phyloP scores from a whole-genome alignment of 2,888 invertebrate genomes.

The Ptilodon capucinus region DNA sequence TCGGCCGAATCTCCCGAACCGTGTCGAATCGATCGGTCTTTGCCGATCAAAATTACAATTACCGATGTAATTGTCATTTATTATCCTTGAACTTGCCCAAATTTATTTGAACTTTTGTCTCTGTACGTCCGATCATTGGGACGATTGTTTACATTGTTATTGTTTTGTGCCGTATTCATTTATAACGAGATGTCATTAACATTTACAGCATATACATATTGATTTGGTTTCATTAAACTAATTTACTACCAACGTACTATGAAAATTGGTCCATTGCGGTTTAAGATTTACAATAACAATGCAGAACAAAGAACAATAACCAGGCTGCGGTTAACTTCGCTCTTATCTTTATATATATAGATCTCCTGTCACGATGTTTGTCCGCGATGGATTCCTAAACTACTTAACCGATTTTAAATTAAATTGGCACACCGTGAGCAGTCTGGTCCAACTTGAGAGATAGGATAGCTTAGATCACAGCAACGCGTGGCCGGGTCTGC shows the following conservation, averaged over 20 bases:
- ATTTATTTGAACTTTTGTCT: conserved; percentile 2
- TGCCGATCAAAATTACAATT: conserved; percentile 33
- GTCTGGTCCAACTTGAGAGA: too few species aligned
- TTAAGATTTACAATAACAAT: background rate
- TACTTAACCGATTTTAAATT: too few species aligned
- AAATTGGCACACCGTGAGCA: too few species aligned
- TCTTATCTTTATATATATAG: too few species aligned
- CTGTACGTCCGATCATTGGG: background rate
- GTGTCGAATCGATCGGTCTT: conserved; percentile 50
- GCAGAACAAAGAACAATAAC: background rate
- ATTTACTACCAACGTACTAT: too few species aligned
- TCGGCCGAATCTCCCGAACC: conserved; percentile 24
- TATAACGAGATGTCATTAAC: background rate
- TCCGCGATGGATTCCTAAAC: too few species aligned
- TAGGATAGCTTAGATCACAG: too few species aligned
- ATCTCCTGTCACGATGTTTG: too few species aligned
- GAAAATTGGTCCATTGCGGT: background rate
- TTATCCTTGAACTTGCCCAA: conserved; percentile 46
- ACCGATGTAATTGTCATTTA: conserved; percentile 30
- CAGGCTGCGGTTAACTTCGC: background rate
- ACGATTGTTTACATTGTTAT: background rate
- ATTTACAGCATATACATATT: background rate
- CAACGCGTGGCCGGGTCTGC: too few species aligned
- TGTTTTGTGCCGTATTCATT: background rate
- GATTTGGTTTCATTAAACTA: background rate